Base-by-base conservation (phyloP, 2,797 vertebrate genomes). In the Odontamblyopus rebecca region DNA sequence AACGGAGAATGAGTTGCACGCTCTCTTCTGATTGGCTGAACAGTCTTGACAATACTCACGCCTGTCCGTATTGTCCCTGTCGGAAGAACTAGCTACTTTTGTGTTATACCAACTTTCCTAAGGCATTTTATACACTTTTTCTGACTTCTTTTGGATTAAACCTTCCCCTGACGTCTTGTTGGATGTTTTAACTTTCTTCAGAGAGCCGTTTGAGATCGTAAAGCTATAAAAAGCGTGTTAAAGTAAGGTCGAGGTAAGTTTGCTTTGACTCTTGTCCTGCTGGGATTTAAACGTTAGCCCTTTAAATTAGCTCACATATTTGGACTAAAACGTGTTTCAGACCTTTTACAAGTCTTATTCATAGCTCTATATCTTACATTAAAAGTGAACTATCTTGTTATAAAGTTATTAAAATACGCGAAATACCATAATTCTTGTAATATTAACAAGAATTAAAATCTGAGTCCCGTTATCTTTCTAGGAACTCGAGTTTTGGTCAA, bases 251-350 rank as follows among this genome's bases (percentile, higher is more conserved):
- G 69, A 71, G 1, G 76, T 82, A 71, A 83, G 71, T 81, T 63
- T 44, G 74, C 27, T 44, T 72, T 0, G 66, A 70, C 80, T 76
- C 27, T 35, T 2, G 68, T 48, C 3, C 63, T 59, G 71, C 79
- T 72, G 88, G 85, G 86, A 70, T 90, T 89, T 86, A 87, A 88
- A 86, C 85, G 86, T 81, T 88, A 86, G 85, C 74, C 56, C 72
- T 63, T 73, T 73, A 78, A 74, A 78, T 81, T 86, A 89, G 89
- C 88, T 51, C 1, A 29, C 51, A n/a, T 3, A 71, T 83, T 79
- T 85, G 74, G 82, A 16, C 7, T 30, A 6, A 15, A 18, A 60
- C 12, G 1, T 12, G 12, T 29, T 29, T 4, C 13, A 29, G 2
- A 27, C 26, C n/a, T 19, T 38, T 73, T 48, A 30, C 11, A 57